These are phyloP conservation scores for Scomber colias DNA, from an alignment of 2,113 vertebrate genomes.

Conservation along the genomic window DNA sequence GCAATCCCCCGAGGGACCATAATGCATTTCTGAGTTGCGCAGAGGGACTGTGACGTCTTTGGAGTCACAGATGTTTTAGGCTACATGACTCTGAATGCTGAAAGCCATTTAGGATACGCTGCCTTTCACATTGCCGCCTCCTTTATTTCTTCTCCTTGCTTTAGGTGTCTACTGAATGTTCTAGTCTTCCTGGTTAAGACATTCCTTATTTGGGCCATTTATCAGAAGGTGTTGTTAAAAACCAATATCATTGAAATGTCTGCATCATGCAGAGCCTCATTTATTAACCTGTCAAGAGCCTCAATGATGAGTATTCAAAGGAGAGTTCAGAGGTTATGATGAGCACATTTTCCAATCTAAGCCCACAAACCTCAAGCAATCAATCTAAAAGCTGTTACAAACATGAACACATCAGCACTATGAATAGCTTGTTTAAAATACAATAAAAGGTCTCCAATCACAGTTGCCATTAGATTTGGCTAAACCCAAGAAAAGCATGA, in stretches of 20 bases:
- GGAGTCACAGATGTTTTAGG: slow-evolving; percentile 66
- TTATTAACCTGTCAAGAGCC: slow-evolving; percentile 52
- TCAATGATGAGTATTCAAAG: slow-evolving; percentile 42
- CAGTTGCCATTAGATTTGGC: slow-evolving; percentile 16
- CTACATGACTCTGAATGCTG: slow-evolving; percentile 38
- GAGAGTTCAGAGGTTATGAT: slow-evolving; percentile 32
- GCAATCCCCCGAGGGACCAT: slow-evolving; percentile 46
- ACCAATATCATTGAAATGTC: slow-evolving; percentile 20
- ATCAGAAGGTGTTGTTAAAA: slow-evolving; percentile 19
- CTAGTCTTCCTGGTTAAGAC: background rate
- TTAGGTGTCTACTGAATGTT: background rate
- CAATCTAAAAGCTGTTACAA: slow-evolving; percentile 20
- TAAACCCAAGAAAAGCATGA: slow-evolving; percentile 22
- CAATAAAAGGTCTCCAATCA: background rate
- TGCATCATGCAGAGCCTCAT: slow-evolving; percentile 12
- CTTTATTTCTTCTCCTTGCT: slow-evolving; percentile 27
- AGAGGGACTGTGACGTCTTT: slow-evolving; percentile 32
- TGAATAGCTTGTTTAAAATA: slow-evolving; percentile 22
- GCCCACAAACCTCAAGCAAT: slow-evolving; percentile 21
- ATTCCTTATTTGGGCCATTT: slow-evolving; percentile 18
- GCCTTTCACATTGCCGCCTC: slow-evolving; percentile 26
- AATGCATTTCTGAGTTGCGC: slow-evolving; percentile 52
- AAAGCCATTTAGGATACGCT: slow-evolving; percentile 60
- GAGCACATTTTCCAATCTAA: slow-evolving; percentile 40
- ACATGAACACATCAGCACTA: slow-evolving; percentile 22